These are phyloP conservation scores for Melipona beecheii DNA, from an alignment of 2,888 invertebrate genomes.

Conservation along the genomic window DNA sequence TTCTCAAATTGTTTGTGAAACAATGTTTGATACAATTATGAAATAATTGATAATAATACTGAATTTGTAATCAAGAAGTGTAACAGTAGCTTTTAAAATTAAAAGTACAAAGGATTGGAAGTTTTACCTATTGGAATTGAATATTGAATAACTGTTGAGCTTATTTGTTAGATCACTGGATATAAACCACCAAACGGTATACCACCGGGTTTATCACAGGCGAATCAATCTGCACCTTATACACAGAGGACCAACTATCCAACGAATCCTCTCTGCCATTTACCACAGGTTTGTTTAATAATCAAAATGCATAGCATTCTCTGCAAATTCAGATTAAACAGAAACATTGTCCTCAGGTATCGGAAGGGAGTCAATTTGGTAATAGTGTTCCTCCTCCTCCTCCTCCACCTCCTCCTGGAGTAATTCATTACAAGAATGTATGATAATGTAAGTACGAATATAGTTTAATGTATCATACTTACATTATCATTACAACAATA, in stretches of 20 bases:
- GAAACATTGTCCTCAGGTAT: conserved; percentile 66
- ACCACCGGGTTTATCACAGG: conserved; percentile 77
- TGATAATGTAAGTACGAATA: conserved; percentile 61
- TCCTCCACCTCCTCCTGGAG: conserved; percentile 71
- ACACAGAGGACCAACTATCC: conserved; percentile 79
- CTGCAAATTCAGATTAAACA: conserved; percentile 7
- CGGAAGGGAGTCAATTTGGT: conserved; percentile 77
- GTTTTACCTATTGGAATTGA: neutral
- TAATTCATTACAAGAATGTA: conserved; percentile 79
- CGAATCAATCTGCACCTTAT: conserved; percentile 79
- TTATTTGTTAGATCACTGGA: conserved; percentile 76
- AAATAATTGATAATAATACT: neutral
- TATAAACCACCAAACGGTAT: conserved; percentile 80
- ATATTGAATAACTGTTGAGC: neutral
- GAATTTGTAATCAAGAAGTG: neutral
- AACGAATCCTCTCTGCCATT: conserved; percentile 78
- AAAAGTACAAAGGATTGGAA: neutral
- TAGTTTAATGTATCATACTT: neutral
- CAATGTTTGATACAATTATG: too few species aligned
- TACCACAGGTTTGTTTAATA: conserved; percentile 77
- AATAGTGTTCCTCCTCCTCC: conserved; percentile 74
- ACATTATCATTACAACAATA: conserved; percentile 77
- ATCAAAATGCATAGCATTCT: neutral
- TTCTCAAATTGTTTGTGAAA: neutral
- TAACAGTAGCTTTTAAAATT: neutral